Conservation (phyloP, 1,140 invertebrate genomes). For the Diuraphis noxia region DNA sequence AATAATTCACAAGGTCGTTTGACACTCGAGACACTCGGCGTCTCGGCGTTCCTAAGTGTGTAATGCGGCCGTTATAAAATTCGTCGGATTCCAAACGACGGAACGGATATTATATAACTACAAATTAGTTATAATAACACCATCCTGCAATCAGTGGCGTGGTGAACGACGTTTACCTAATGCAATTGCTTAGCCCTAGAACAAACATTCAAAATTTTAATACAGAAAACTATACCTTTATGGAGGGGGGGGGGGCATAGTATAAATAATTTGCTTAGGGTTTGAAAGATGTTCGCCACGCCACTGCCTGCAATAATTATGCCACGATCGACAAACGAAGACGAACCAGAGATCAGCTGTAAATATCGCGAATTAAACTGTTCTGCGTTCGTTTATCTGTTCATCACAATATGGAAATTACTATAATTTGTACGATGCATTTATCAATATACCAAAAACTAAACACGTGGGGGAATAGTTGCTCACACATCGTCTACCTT, state of each 20-base stretch:
- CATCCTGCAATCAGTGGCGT: no score
- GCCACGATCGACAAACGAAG: background rate
- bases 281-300: no score
- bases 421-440: background rate
- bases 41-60: no score
- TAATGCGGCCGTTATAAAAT: background rate
- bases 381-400: background rate
- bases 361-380: background rate
- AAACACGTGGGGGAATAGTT: background rate
- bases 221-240: no score
- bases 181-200: no score
- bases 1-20: background rate
- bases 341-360: background rate
- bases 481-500: background rate
- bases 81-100: background rate
- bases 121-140: no score
- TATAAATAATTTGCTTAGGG: no score
- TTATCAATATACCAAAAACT: background rate
- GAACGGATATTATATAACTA: background rate
- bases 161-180: no score
- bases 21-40: background rate
- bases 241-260: no score
- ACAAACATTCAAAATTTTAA: no score
- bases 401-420: background rate
- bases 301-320: no score